Conservation (phyloP, 2,797 vertebrate genomes). For the Galago senegalensis region DNA sequence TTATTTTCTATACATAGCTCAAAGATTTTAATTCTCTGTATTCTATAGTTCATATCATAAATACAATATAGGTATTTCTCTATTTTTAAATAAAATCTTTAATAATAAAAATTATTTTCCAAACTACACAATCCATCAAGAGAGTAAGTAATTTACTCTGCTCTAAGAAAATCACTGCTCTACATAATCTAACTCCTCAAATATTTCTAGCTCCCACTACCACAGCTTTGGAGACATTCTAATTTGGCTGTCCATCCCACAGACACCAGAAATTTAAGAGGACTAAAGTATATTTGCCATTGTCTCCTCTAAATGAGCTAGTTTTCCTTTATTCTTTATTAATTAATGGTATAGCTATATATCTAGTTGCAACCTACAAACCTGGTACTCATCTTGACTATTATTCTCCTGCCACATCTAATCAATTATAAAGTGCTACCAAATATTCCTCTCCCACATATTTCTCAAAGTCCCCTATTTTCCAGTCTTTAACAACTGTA, state of each 20-base stretch:
- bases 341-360: background rate
- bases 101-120: conserved; percentile 40
- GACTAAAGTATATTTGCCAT: background rate
- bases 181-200: background rate
- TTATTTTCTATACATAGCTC: conserved; percentile 1
- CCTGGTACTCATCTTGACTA: background rate
- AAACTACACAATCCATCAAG: background rate
- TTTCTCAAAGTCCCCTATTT: background rate
- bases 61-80: background rate
- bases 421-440: background rate
- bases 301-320: background rate
- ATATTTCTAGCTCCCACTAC: background rate
- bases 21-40: conserved; percentile 49
- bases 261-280: background rate
- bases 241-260: background rate
- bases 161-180: background rate
- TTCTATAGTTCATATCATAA: conserved; percentile 26
- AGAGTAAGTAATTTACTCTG: background rate
- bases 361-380: background rate
- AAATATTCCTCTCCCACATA: background rate
- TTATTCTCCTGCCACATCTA: background rate
- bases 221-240: background rate
- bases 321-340: conserved; percentile 25
- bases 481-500: background rate
- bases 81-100: conserved; percentile 15